phyloP scores from a whole-genome alignment of 30 jellyfish, hydroid and myxozoan species.

The Aurelia sp. region DNA sequence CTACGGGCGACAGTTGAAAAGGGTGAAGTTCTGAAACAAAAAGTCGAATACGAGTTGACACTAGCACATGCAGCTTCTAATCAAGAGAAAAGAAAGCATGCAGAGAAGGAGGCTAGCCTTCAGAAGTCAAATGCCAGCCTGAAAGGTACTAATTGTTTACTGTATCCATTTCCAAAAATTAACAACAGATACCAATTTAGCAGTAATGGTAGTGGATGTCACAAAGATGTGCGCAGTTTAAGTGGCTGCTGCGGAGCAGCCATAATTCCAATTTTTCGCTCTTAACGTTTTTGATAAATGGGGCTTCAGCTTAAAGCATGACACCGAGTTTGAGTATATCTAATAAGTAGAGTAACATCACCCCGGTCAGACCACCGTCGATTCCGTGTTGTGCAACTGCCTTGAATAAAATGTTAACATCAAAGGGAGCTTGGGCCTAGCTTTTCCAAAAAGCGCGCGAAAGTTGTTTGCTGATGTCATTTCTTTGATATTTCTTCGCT shows the following conservation, averaged over 20 bases:
- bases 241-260: neutral
- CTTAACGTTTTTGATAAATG: neutral
- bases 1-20: slow-evolving; percentile 85
- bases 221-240: neutral
- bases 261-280: neutral
- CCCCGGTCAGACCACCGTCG: too few relatives aligned
- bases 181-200: too few relatives aligned
- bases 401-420: too few relatives aligned
- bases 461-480: too few relatives aligned
- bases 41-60: slow-evolving; percentile 85
- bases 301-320: neutral
- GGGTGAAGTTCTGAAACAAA: slow-evolving; percentile 78
- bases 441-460: too few relatives aligned
- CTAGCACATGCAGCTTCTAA: slow-evolving; percentile 44
- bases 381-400: too few relatives aligned
- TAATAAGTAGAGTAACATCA: too few relatives aligned
- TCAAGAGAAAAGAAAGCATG: slow-evolving; percentile 65
- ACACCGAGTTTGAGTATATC: too few relatives aligned
- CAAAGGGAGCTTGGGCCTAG: too few relatives aligned
- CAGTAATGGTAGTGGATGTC: neutral
- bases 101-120: slow-evolving; percentile 57
- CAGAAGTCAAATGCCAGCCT: slow-evolving; percentile 43
- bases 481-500: too few relatives aligned
- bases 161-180: neutral
- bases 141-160: slow-evolving; percentile 45